Percentiles rank a stretch among this genome's conserved stretches.
These are phyloP conservation scores for Colletes gigas DNA, from an alignment of 1,140 invertebrate genomes.

Conservation along the genomic window DNA sequence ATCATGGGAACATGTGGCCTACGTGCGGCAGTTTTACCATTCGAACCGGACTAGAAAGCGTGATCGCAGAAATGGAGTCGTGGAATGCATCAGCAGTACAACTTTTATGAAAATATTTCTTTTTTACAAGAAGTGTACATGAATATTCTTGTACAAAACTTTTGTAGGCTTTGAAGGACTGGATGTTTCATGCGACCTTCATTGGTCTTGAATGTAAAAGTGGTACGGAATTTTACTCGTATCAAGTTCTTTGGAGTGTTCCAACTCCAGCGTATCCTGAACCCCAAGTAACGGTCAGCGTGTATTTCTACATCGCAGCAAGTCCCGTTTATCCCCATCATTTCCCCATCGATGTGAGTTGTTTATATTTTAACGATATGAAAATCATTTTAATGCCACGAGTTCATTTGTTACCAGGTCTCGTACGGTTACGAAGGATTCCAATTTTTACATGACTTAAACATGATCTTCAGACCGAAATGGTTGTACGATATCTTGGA, in stretches of 20 bases:
- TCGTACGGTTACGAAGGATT: conserved; percentile 67
- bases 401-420: conserved; percentile 44
- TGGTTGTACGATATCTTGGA: conserved; percentile 68
- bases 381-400: background rate
- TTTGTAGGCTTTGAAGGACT: conserved; percentile 58
- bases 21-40: conserved; percentile 48
- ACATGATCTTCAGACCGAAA: conserved; percentile 61
- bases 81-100: conserved; percentile 63
- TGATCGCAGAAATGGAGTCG: conserved; percentile 58
- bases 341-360: conserved; percentile 65
- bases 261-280: conserved; percentile 65
- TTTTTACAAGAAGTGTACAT: background rate
- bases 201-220: conserved; percentile 33
- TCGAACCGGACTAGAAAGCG: conserved; percentile 32
- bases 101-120: background rate
- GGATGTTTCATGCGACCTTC: conserved; percentile 64
- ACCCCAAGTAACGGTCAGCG: conserved; percentile 66
- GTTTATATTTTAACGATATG: background rate
- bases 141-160: conserved; percentile 12
- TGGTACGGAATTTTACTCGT: conserved; percentile 55
- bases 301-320: conserved; percentile 57
- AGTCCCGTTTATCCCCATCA: conserved; percentile 42
- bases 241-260: conserved; percentile 69
- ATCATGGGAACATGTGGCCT: conserved; percentile 42
- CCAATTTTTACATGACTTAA: conserved; percentile 55